Evolutionary conservation across 2,113 vertebrate species (phyloP), one percentile per base, ranked within the genome.

Genomic region (Struthio camelus): DNA sequence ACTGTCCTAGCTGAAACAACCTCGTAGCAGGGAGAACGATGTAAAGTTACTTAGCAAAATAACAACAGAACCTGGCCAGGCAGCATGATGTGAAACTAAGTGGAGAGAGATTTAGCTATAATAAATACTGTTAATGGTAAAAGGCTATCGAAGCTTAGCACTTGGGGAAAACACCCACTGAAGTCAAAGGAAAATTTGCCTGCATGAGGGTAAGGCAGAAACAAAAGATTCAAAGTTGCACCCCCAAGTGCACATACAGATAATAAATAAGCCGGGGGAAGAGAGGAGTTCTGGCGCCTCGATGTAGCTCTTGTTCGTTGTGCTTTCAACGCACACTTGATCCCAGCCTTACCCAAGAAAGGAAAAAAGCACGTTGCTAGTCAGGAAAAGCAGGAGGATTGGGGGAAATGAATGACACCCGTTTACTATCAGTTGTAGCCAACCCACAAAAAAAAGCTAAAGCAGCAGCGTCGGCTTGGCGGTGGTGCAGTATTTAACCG

Each of bases 281-380:
- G 28, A 67, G 50, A 30, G 32, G 11, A 69, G 6, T 67, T 89
- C 6, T 42, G 14, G 1, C 64, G 38, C 14, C 70, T 64, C 22
- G 25, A 15, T 10, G 32, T 1, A 59, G 36, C 13, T 69, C 86
- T 69, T 61, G 56, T 4, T 67, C 66, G 71, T 73, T 23, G 13
- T 24, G 11, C 16, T 4, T 38, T 80, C 42, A 2, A 0, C 1
- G 2, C 1, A 5, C 1, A 0, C 56, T 30, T 1, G 0, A 17
- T 27, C 67, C 46, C 24, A 62, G 42, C 3, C 44, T 56, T 14
- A 25, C 40, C 16, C 15, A n/a, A 73, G 59, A 34, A 48, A 87
- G 53, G 59, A 30, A 17, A 75, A n/a, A 73, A 85, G 15, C 30
- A 27, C 30, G 10, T 61, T 11, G 24, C 8, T 81, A 76, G 42